Evolutionary conservation across 1,140 invertebrate species (phyloP).

Genomic region (Lasioglossum baleicum): DNA sequence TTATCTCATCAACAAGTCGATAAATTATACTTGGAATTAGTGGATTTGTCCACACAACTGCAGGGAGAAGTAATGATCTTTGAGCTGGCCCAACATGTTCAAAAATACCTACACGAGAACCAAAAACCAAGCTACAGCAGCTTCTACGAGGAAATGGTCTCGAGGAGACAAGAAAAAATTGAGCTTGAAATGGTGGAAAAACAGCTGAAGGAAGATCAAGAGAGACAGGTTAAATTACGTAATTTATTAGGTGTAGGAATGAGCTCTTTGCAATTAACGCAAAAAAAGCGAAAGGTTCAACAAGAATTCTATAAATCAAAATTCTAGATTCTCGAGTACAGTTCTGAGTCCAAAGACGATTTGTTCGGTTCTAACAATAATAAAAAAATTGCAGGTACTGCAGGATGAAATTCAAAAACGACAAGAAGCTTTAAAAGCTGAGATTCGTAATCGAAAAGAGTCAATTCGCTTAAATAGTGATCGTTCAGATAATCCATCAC

Average conservation of each 20-base stretch:
- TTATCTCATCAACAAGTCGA: slow-evolving; percentile 83
- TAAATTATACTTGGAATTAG: slow-evolving; percentile 81
- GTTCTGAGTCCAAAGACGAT: too few species aligned
- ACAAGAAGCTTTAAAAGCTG: slow-evolving; percentile 84
- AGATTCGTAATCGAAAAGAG: slow-evolving; percentile 78
- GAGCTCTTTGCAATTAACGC: too few species aligned
- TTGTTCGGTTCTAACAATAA: not conserved
- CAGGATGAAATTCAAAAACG: slow-evolving; percentile 86
- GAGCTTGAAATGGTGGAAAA: slow-evolving; percentile 82
- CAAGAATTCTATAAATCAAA: too few species aligned
- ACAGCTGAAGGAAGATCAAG: slow-evolving; percentile 83
- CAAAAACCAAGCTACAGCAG: slow-evolving; percentile 88
- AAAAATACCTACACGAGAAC: slow-evolving; percentile 85
- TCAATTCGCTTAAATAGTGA: slow-evolving; percentile 63
- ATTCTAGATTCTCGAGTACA: too few species aligned
- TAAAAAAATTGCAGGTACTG: slow-evolving; percentile 78
- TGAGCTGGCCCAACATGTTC: slow-evolving; percentile 85
- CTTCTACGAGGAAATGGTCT: slow-evolving; percentile 92
- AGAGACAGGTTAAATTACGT: slow-evolving; percentile 73
- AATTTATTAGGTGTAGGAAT: too few species aligned
- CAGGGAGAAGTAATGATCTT: slow-evolving; percentile 90
- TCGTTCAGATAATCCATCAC: slow-evolving; percentile 57
- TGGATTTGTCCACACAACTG: slow-evolving; percentile 80
- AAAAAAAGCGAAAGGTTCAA: too few species aligned
- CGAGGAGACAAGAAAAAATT: slow-evolving; percentile 83